Conservation (phyloP, 2,888 invertebrate genomes). For the Miltochrista miniata region DNA sequence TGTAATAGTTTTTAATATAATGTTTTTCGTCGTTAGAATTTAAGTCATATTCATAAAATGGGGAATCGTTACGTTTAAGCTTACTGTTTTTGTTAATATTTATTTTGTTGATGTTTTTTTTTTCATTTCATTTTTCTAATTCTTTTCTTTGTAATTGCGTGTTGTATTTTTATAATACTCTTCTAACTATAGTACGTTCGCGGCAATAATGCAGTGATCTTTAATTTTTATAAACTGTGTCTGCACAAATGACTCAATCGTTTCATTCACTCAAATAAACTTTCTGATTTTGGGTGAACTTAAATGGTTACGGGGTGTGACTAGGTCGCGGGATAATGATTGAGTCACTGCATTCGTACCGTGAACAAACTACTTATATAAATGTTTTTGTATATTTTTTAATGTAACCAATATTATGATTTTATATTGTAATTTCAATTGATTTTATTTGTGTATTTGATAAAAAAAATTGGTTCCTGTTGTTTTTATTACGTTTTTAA, state of each 20-base stretch:
- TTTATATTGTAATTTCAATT: slow-evolving; percentile 43
- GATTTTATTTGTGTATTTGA: slow-evolving; percentile 45
- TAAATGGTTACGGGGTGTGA: no score
- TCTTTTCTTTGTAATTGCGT: slow-evolving; percentile 60
- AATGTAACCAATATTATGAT: slow-evolving; percentile 44
- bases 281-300: no score
- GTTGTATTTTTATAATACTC: slow-evolving; percentile 51
- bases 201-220: neutral
- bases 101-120: slow-evolving; percentile 73
- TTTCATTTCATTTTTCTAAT: slow-evolving; percentile 51
- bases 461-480: slow-evolving; percentile 71
- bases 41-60: slow-evolving; percentile 55
- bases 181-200: slow-evolving; percentile 39
- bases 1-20: slow-evolving; percentile 13
- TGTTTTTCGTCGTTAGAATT: slow-evolving; percentile 27
- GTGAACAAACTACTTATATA: no score
- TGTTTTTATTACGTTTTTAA: slow-evolving; percentile 83
- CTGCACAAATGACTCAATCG: no score
- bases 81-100: slow-evolving; percentile 75
- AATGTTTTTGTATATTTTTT: slow-evolving; percentile 46
- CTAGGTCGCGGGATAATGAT: no score
- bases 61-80: slow-evolving; percentile 84
- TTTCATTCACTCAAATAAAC: no score
- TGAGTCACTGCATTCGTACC: no score
- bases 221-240: no score